These are phyloP conservation scores for Anguilla anguilla DNA, from an alignment of 2,797 vertebrate genomes.

Conservation along the genomic window DNA sequence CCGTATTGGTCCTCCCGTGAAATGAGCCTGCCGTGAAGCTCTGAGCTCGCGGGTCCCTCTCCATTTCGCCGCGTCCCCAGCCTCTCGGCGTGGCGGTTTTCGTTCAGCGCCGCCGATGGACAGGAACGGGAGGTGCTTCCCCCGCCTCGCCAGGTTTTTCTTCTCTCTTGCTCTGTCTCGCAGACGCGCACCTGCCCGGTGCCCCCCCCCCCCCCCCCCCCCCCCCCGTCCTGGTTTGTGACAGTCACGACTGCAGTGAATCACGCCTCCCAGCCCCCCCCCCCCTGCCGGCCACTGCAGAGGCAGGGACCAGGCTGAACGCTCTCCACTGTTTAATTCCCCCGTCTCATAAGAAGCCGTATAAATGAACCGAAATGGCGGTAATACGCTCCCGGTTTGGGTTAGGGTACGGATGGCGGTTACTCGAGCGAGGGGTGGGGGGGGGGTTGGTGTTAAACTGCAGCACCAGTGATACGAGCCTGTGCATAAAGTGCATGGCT, in stretches of 20 bases:
- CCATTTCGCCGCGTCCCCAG: neutral
- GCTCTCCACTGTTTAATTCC: neutral
- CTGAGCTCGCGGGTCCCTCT: neutral
- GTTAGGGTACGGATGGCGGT: neutral
- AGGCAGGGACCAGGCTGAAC: neutral
- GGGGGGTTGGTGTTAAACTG: conserved; percentile 19
- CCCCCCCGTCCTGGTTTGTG: neutral
- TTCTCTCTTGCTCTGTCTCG: neutral
- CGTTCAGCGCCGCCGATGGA: neutral
- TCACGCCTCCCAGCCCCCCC: neutral
- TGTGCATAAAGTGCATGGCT: conserved; percentile 35
- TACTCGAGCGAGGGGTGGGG: neutral
- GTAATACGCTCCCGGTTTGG: neutral
- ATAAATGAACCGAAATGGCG: no score
- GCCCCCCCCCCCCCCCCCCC: conserved; percentile 1
- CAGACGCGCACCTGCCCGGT: neutral
- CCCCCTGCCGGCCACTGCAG: neutral
- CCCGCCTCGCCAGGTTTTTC: neutral
- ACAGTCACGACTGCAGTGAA: conserved; percentile 5
- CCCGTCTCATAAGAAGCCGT: no score
- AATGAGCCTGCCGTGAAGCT: neutral
- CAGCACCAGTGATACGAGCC: conserved; percentile 37
- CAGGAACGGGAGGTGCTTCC: neutral
- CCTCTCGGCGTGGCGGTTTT: neutral
- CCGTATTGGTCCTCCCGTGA: neutral